Conservation (phyloP, 2,888 invertebrate species). For the Nemoura dubitans region DNA sequence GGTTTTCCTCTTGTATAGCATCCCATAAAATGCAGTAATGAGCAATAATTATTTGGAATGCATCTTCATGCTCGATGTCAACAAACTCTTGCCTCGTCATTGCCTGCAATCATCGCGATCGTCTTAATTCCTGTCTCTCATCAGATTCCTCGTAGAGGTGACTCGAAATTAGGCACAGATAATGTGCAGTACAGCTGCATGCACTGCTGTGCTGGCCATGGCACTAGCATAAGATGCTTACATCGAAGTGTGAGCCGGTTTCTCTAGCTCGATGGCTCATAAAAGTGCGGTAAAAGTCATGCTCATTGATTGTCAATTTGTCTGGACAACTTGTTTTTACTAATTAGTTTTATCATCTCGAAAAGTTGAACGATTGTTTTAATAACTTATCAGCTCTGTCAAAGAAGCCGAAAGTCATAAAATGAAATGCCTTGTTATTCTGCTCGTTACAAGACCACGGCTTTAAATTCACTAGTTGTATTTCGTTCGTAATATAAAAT, state of each 20-base stretch:
- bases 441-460: background rate
- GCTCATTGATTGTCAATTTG: conserved; percentile 31
- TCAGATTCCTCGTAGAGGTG: background rate
- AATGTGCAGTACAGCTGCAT: background rate
- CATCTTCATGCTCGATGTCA: background rate
- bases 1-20: background rate
- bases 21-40: conserved; percentile 27
- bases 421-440: background rate
- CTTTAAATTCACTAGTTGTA: background rate
- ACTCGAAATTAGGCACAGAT: background rate
- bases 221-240: too few relatives aligned
- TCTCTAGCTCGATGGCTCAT: background rate
- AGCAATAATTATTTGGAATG: conserved; percentile 34
- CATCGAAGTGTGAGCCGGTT: background rate
- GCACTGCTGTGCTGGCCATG: too few relatives aligned
- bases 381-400: background rate
- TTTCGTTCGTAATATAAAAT: background rate
- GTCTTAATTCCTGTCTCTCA: background rate
- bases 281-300: background rate
- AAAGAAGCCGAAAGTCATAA: background rate
- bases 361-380: background rate
- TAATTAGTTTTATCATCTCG: background rate
- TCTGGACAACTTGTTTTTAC: background rate
- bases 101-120: background rate
- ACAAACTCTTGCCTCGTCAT: conserved; percentile 3